Conservation (phyloP, 2,888 invertebrate genomes). For the Zaprionus obscuricornis region DNA sequence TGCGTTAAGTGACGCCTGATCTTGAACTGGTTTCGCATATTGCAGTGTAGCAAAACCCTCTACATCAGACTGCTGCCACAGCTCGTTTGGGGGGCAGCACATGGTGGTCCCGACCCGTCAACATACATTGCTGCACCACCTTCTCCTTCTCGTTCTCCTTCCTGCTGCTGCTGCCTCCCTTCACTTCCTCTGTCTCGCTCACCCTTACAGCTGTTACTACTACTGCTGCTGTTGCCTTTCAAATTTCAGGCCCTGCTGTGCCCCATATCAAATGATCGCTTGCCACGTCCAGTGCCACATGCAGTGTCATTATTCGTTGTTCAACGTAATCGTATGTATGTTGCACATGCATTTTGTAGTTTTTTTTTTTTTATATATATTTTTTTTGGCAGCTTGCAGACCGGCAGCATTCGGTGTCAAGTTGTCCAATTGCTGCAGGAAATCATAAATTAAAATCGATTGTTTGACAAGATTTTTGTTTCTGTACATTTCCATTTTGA, state of each 20-base stretch:
- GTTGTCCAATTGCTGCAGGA: constrained; percentile 71
- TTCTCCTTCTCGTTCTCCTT: constrained; percentile 17
- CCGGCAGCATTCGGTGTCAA: constrained; percentile 28
- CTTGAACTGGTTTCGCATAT: constrained; percentile 70
- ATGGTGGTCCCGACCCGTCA: constrained; percentile 73
- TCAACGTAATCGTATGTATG: constrained; percentile 2
- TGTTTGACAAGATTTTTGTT: constrained; percentile 75
- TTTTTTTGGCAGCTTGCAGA: constrained; percentile 10
- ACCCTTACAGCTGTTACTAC: constrained; percentile 21
- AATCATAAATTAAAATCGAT: constrained; percentile 80
- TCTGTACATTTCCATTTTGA: constrained; percentile 62
- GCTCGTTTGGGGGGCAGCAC: constrained; percentile 30
- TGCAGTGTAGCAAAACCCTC: constrained; percentile 2
- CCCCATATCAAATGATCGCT: constrained; percentile 50
- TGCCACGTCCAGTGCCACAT: constrained; percentile 38
- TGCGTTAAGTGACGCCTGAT: constrained; percentile 69
- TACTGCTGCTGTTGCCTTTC: constrained; percentile 45
- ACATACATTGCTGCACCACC: constrained; percentile 38
- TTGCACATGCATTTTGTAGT: constrained; percentile 1
- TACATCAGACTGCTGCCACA: too few species aligned
- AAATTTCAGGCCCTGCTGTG: constrained; percentile 65
- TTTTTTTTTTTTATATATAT: constrained; percentile 6
- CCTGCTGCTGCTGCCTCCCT: neutral
- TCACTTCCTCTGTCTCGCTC: constrained; percentile 13
- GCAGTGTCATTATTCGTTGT: constrained; percentile 74